Evolutionary conservation across 2,888 invertebrate species (phyloP), one percentile per base, ranked within the genome.

Genomic region (Lasioglossum zephyrum): DNA sequence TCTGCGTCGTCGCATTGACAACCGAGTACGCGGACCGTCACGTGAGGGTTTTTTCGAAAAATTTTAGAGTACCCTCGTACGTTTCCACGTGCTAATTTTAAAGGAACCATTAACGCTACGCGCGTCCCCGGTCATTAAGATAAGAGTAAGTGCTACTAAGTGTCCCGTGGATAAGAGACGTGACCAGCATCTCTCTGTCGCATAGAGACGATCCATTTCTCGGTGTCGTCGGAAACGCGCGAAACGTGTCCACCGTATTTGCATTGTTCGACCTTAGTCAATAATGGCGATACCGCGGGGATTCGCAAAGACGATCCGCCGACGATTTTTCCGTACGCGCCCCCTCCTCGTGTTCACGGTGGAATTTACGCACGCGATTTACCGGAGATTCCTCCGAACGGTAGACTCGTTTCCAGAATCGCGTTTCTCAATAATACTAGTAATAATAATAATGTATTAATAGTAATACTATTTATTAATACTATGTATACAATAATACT

Each of bases 121-220:
- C 92, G 93, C 93, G 92, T 93, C 92, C 92, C 93, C 88, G 93
- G 95, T 95, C 95, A 94, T 95, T 95, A 95, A 95, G 95, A 95
- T 95, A 95, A 94, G 93, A 93, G 95, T 95, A 95, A 95, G 95
- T 95, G 95, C 95, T 95, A 95, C 95, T 95, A 95, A 95, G 95
- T 95, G 95, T 95, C 94, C 92, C 90, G 89, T 83, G 93, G 95
- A 95, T 95, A 95, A 95, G 94, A 90, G 88, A 93, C 91, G 92
- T 91, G 92, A 88, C 88, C 91, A 84, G 89, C 84, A 84, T 90
- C 88, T 88, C 91, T 86, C 83, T 85, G 91, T 89, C 87, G 84
- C 87, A 85, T 84, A 82, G 84, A 86, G 79, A 82, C 86, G 73
- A 82, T 84, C 70, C 77, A 41, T 80, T 79, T 80, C 60, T 11